These are phyloP conservation scores for Corvus moneduloides DNA, from an alignment of 2,113 vertebrate genomes.

Conservation along the genomic window DNA sequence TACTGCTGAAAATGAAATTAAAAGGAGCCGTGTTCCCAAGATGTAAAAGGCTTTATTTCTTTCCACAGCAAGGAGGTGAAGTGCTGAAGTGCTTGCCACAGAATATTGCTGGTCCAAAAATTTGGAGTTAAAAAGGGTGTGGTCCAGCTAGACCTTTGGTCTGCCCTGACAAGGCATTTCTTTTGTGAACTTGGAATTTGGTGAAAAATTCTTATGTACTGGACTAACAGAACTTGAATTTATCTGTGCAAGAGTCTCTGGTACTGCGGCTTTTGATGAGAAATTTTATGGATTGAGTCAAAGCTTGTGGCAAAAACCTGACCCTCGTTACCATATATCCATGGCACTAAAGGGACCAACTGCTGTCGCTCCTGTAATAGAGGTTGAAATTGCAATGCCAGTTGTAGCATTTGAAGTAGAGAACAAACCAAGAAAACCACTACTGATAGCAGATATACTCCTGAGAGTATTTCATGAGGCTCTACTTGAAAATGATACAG, in stretches of 20 bases:
- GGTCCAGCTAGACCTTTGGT: background rate
- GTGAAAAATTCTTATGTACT: background rate
- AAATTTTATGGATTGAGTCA: background rate
- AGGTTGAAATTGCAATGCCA: background rate
- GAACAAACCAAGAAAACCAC: background rate
- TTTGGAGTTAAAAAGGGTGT: background rate
- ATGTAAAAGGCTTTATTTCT: background rate
- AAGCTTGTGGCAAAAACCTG: background rate
- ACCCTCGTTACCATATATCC: background rate
- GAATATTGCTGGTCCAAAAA: background rate
- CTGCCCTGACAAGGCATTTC: background rate
- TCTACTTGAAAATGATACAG: background rate
- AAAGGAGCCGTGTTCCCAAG: background rate
- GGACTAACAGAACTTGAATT: background rate
- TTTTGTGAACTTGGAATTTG: background rate
- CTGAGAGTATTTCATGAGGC: background rate
- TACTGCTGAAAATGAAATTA: background rate
- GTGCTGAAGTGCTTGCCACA: fast-evolving
- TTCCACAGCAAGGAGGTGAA: background rate
- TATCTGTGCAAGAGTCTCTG: background rate
- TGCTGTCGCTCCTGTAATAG: background rate
- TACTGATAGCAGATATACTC: background rate
- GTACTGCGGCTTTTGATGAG: background rate
- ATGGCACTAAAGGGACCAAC: background rate
- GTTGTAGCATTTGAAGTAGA: background rate